Evolutionary conservation across 2,113 vertebrate genomes (phyloP), one percentile per base, ranked within the genome.

Genomic region (Hippoglossus stenolepis): DNA sequence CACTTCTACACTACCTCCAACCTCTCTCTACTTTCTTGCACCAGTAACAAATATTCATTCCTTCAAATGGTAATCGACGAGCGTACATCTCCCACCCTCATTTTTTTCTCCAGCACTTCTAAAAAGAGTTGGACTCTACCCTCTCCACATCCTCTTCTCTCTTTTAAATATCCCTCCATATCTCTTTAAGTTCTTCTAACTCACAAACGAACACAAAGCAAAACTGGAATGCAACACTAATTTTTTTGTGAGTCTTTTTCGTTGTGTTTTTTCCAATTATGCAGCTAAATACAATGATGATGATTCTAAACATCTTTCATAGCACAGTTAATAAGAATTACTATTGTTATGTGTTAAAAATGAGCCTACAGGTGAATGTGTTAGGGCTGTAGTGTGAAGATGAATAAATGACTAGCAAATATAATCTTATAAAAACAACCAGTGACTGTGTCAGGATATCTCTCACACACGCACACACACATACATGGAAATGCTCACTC

Each of bases 161-260:
- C 51, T 21, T 58, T 71, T 38, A 20, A 17, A 20, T 11, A 35
- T 26, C 24, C 14, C 23, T 9, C 17, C 51, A 40, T 26, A 0
- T 13, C 38, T 28, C 58, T 35, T 28, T 2, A 69, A 43, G 13
- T 43, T 43, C 21, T 17, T 43, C 20, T 20, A 43, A 63, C 35
- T 59, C 17, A 62, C 5, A 71, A 9, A 28, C 51, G 70, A 38
- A 59, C 54, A 70, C 18, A 5, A 23, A 23, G 66, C 18, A 68
- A 68, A 60, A 57, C 76, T 87, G 87, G 3, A 69, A 76, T 45
- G 40, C 70, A 65, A 84, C 18, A 28, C 85, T 79, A 88, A 83
- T 90, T 90, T 89, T 91, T 91, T 85, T 84, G 40, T 0, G 10
- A 61, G 18, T 83, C 38, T 83, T 79, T 81, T 73, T 40, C 40